Base-by-base conservation (phyloP, 92 coral and sea anemone genomes). In the Bergia puertoricense region DNA sequence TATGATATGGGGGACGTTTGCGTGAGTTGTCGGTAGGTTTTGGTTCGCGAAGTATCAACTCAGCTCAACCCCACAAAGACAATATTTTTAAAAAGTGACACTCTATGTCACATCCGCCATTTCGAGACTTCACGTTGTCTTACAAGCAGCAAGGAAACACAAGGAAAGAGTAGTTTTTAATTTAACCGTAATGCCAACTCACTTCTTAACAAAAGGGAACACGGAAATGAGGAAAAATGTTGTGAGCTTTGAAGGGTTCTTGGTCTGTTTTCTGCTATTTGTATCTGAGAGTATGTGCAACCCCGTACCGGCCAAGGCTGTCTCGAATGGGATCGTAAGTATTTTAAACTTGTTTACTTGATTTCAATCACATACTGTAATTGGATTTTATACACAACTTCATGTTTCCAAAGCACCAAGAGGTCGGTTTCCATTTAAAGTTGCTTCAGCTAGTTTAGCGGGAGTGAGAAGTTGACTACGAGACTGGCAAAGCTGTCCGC, bases 251-350 rank as follows among this genome's bases (percentile, higher is more conserved):
- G 73, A 20, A 8, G 18, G 43, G 37, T 6, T 81, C 46, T 43
- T 81, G 74, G 10, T 81, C 51, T 57, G 73, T 81, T 62, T 81
- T 41, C 20, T 62, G 43, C 16, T 62, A 62, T 62, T 37, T 43
- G 74, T 81, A 37, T 41, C 74, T 20, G 85, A 81, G 71, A 59
- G 71, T 11, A 23, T 16, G 74, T 38, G 85, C 56, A 81, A 62
- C 39, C 85, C 74, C 5, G 85, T 81, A 36, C 85, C 85, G 56
- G 87, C 87, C 36, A 84, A 84, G 48, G 77, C 87, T 71, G 77
- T 71, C 57, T 45, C 44, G 77, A 48, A 71, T 15, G 87, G 87
- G 68, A 46, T 84, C 69, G 87, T 84, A 84, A 84, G 87, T 84
- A 72, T 30, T 38, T 22, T 30, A n/a, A 11, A n/a, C 9, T 69